phyloP scores from a whole-genome alignment of 1,140 invertebrate genomes.

The Delia radicum region DNA sequence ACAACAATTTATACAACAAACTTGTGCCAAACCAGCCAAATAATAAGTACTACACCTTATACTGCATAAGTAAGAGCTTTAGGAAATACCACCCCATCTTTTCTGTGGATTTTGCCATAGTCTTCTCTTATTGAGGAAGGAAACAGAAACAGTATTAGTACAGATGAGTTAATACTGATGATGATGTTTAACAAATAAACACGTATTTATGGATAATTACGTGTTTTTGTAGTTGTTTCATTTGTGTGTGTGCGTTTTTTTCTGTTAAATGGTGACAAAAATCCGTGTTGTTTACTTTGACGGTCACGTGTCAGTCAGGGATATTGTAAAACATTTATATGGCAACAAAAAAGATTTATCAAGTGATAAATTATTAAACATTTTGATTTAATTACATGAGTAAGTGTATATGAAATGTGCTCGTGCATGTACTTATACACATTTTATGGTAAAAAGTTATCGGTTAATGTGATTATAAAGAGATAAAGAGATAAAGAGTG shows the following conservation, averaged over 20 bases:
- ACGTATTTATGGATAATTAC: conserved; percentile 1
- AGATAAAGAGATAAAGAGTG: too few relatives aligned
- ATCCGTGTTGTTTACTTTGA: conserved; percentile 1
- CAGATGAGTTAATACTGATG: background rate
- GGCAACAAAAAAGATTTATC: background rate
- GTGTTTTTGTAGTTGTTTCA: background rate
- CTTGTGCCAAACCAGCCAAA: background rate
- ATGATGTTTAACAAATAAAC: background rate
- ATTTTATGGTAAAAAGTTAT: too few relatives aligned
- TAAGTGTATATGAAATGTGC: background rate
- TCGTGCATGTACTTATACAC: background rate
- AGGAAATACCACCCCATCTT: background rate
- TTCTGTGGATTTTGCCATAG: background rate
- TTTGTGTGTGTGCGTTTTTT: background rate
- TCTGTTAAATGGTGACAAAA: background rate
- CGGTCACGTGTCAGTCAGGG: background rate
- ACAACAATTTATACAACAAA: background rate
- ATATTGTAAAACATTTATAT: background rate
- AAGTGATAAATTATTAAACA: background rate
- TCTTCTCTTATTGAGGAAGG: background rate
- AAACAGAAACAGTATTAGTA: background rate
- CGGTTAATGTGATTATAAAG: too few relatives aligned
- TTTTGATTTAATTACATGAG: background rate
- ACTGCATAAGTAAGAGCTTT: background rate
- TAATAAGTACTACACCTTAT: background rate